Evolutionary conservation across 2,797 vertebrate species (phyloP).

Genomic region (Chloroceryle inda): DNA sequence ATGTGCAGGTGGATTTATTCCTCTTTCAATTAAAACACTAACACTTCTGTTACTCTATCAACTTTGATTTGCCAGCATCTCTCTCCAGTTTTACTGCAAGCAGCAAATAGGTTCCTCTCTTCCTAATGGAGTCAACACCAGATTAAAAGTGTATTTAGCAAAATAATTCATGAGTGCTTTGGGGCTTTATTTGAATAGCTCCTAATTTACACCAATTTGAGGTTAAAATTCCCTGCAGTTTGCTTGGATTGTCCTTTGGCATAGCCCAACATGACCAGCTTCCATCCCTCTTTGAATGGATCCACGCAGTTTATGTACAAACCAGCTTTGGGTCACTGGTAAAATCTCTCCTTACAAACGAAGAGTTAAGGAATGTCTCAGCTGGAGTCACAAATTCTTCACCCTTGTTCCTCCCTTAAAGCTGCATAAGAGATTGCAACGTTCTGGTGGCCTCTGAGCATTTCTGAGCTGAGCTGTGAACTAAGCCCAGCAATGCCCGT

Average conservation of each 20-base stretch:
- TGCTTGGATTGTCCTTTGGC: not conserved
- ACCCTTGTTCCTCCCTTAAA: not conserved
- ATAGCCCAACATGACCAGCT: not conserved
- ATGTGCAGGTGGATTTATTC: slow-evolving; percentile 31
- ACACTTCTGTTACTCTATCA: not conserved
- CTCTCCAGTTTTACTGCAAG: not conserved
- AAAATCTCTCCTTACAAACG: not conserved
- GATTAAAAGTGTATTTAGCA: not conserved
- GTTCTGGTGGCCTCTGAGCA: not conserved
- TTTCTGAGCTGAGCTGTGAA: not conserved
- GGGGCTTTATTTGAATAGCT: not conserved
- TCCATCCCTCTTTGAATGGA: not conserved
- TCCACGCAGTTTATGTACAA: not conserved
- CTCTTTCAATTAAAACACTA: slow-evolving; percentile 15
- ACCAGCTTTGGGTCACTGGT: not conserved
- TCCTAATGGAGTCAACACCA: not conserved
- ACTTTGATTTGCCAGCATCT: slow-evolving; percentile 28
- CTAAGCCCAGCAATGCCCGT: not conserved
- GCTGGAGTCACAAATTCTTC: not conserved
- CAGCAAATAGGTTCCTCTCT: not conserved
- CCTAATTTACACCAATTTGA: not conserved
- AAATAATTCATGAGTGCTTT: not conserved
- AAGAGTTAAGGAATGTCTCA: not conserved
- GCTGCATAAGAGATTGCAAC: not conserved
- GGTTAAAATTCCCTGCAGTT: not conserved